These are phyloP conservation scores for Platypus cylindrus DNA, from an alignment of 2,888 invertebrate species.

Conservation along the genomic window DNA sequence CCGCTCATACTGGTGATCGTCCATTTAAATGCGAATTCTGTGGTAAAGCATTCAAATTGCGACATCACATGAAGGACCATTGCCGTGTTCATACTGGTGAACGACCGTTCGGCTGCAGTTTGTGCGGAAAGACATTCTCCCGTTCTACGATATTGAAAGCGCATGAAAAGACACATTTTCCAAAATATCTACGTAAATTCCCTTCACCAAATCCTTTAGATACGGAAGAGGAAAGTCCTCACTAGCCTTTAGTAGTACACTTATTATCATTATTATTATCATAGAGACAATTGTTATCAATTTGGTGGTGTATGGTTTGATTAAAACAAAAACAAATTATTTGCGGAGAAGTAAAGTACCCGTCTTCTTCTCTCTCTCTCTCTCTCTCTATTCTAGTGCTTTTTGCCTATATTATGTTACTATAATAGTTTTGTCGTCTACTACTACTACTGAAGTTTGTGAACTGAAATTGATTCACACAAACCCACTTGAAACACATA, in stretches of 20 bases:
- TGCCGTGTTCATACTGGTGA: slow-evolving; percentile 88
- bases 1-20: slow-evolving; percentile 80
- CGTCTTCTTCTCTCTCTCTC: too few species aligned
- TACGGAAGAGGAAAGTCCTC: slow-evolving; percentile 66
- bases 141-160: slow-evolving; percentile 83
- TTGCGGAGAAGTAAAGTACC: slow-evolving; percentile 4
- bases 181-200: slow-evolving; percentile 82
- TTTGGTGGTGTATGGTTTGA: slow-evolving; percentile 4
- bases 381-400: too few species aligned
- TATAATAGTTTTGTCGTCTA: too few species aligned
- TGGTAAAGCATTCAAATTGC: slow-evolving; percentile 83
- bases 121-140: slow-evolving; percentile 85
- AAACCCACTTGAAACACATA: too few species aligned
- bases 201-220: slow-evolving; percentile 76
- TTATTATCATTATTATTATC: too few species aligned
- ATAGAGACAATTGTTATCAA: too few species aligned
- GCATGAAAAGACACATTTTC: slow-evolving; percentile 87
- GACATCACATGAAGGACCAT: slow-evolving; percentile 91
- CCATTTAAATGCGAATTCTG: slow-evolving; percentile 91
- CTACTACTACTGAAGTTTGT: too few species aligned
- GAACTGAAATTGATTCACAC: too few species aligned
- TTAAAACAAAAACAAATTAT: slow-evolving; percentile 8
- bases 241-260: slow-evolving; percentile 41
- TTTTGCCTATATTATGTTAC: too few species aligned
- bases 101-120: slow-evolving; percentile 75